A percentile compares a stretch with the other conserved stretches of the same genome.
Conservation (phyloP, 2,113 vertebrate species). For the Ceyx margarethae region DNA sequence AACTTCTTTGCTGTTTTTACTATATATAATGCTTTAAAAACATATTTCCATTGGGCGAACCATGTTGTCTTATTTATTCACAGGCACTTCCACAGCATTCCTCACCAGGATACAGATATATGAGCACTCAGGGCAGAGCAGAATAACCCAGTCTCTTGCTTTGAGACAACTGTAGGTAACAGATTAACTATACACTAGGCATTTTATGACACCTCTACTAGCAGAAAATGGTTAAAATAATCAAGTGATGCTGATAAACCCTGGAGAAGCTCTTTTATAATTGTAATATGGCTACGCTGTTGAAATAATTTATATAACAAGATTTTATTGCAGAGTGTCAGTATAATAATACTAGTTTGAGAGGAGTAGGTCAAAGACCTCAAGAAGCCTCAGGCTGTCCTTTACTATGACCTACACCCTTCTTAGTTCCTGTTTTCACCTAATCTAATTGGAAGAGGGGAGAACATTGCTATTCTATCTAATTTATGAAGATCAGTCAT, state of each 20-base stretch:
- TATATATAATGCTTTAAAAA: background rate
- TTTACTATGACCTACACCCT: constrained; percentile 8
- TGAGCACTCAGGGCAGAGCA: background rate
- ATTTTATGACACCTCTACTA: background rate
- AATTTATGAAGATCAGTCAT: background rate
- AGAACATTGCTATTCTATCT: background rate
- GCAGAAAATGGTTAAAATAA: background rate
- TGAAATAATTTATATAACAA: constrained; percentile 51
- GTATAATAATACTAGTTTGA: constrained; percentile 34
- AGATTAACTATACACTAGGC: background rate
- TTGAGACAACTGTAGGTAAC: background rate
- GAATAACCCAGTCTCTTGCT: background rate
- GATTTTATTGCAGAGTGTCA: constrained; percentile 52
- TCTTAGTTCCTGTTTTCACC: constrained; percentile 56
- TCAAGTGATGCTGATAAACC: constrained; percentile 26
- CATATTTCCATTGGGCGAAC: background rate
- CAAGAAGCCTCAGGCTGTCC: constrained; percentile 17
- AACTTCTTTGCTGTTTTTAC: constrained; percentile 10
- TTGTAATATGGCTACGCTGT: constrained; percentile 15
- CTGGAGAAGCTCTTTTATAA: constrained; percentile 47
- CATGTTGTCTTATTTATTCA: background rate
- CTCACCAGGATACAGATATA: background rate
- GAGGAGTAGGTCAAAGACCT: constrained; percentile 65
- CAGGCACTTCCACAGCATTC: background rate
- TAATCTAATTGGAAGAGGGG: background rate